Base-by-base conservation (phyloP, 2,113 vertebrate genomes). In the Protomyctophum bolini region DNA sequence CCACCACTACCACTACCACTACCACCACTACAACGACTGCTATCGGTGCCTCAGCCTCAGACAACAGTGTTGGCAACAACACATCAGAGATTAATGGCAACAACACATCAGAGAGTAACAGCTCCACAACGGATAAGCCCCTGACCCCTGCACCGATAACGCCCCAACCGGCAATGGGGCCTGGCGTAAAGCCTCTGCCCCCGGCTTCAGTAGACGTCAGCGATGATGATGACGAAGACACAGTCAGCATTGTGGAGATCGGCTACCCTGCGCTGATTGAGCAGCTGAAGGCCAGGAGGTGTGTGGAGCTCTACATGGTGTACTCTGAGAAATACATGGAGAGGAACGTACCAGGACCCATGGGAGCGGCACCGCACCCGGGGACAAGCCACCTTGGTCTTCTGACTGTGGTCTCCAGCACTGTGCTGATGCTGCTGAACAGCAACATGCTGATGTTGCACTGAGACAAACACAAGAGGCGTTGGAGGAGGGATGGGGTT, bases 241-340 rank as follows among this genome's bases (percentile, higher is more conserved):
- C 87, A 1, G 91, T 93, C 41, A 91, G 90, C 81, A 89, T 93
- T 59, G 58, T 90, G 76, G 93, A 92, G 72, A 92, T 92, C 0
- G 92, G 92, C 45, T 93, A 93, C 63, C 93, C 92, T 0, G 90
- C 84, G 6, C 81, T 94, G 65, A 91, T 93, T 1, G 70, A 88
- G 15, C 92, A 93, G 80, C 7, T 93, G 65, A 92, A 92, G 71
- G 83, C 81, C 7, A 85, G 81, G 14, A 91, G 72, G 55, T 94
- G 93, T 15, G 49, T 91, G 6, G 89, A 92, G 65, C 73, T 84
- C 14, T 94, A 92, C 75, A 81, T 92, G 48, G 80, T 68, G 59
- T 86, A 88, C 69, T 86, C 85, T 6, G 89, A 89, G 63, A 55
- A 59, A 2, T 80, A 73, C 60, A 67, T 84, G 10, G 63, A 80